phyloP scores from a whole-genome alignment of 64 coral and sea anemone genomes.

The Anthopleura sola region DNA sequence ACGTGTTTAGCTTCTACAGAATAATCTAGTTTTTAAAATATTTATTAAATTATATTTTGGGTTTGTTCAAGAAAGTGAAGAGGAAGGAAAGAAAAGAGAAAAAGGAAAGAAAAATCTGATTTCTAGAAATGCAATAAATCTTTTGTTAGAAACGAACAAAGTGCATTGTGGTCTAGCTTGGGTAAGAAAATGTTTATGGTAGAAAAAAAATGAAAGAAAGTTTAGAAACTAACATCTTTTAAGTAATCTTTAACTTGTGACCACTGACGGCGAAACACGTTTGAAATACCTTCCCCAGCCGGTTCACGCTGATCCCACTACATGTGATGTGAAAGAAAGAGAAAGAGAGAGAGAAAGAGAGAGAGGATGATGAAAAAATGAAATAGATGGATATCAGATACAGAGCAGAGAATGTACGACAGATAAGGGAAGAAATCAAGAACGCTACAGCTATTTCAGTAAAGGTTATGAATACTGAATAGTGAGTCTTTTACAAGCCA shows the following conservation, averaged over 20 bases:
- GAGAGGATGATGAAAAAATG: not conserved
- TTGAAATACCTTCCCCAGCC: slow-evolving; percentile 47
- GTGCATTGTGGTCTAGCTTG: not conserved
- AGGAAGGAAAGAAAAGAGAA: too few relatives aligned
- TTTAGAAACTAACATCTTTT: slow-evolving; percentile 50
- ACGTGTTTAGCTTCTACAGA: not conserved
- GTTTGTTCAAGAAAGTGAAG: too few relatives aligned
- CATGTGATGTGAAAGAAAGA: not conserved
- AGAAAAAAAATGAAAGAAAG: not conserved
- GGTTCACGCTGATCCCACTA: slow-evolving; percentile 53
- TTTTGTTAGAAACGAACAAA: too few relatives aligned
- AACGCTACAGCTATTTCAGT: too few relatives aligned
- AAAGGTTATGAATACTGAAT: too few relatives aligned
- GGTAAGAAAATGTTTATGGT: not conserved
- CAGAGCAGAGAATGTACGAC: not conserved
- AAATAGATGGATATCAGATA: slow-evolving; percentile 12
- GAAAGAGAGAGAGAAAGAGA: not conserved
- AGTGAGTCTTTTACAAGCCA: too few relatives aligned
- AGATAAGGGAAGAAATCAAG: too few relatives aligned
- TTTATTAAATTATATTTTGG: not conserved
- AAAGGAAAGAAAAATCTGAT: too few relatives aligned
- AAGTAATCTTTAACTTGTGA: slow-evolving; percentile 59
- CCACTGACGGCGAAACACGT: slow-evolving; percentile 46
- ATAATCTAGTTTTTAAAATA: not conserved
- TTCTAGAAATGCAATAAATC: too few relatives aligned